These are phyloP conservation scores for Furnarius figulus DNA, from an alignment of 2,113 vertebrate species.

Conservation along the genomic window DNA sequence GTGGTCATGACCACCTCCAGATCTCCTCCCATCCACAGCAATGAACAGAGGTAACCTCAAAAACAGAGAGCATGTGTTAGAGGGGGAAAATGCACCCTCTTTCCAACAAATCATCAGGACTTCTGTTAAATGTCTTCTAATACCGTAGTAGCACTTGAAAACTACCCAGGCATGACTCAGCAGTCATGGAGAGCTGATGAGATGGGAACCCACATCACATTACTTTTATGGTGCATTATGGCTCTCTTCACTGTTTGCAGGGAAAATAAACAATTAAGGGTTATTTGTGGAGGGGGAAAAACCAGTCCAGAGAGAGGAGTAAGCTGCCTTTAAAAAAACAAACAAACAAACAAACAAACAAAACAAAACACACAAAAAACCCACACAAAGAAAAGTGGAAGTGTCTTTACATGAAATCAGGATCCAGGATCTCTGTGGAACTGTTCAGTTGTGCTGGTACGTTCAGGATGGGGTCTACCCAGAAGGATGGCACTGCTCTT, in stretches of 20 bases:
- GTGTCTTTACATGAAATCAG: not conserved
- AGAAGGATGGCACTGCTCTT: not conserved
- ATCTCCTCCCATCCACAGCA: not conserved
- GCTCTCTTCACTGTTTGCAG: not conserved
- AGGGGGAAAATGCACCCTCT: not conserved
- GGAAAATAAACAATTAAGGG: conserved; percentile 50
- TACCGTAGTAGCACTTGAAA: not conserved
- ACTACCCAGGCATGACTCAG: conserved; percentile 14
- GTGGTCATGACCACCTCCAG: not conserved
- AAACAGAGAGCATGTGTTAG: not conserved
- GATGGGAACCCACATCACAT: conserved; percentile 21
- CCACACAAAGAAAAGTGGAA: not conserved
- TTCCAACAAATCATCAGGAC: not conserved
- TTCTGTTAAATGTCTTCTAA: not conserved
- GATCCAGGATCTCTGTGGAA: not conserved
- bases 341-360: not conserved
- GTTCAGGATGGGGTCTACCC: not conserved
- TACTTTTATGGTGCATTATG: conserved; percentile 53
- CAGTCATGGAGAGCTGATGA: conserved; percentile 39
- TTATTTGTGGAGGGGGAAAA: not conserved
- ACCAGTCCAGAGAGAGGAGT: not conserved
- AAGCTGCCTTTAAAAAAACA: not conserved
- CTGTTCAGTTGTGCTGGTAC: not conserved
- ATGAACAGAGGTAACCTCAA: not conserved
- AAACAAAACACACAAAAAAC: too few relatives aligned